Evolutionary conservation across 2,113 vertebrate genomes (phyloP), one percentile per base, ranked within the genome.

Genomic region (Eclectus roratus): DNA sequence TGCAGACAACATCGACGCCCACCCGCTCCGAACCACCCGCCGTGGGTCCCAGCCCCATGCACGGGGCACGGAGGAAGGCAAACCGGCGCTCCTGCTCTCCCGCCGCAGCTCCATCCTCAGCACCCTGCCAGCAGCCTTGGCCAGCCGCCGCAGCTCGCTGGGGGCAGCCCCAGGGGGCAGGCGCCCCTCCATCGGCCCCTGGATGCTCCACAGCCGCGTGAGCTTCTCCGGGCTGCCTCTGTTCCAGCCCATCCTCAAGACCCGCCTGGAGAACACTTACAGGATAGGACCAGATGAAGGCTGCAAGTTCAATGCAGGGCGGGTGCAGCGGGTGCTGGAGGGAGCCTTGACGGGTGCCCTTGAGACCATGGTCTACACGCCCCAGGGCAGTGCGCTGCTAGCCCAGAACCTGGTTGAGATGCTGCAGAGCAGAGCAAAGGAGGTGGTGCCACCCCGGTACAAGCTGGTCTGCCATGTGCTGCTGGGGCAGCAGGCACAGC

Each of bases 381-480:
- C 97, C 13, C 23, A 93, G 1, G 95, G 97, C 33, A 94, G 97
- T 0, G 86, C 96, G 9, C 50, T 24, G 1, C 88, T 98, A 64
- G 78, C 82, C 4, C 98, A 89, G 64, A 97, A 94, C 53, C 88
- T 99, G 71, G 97, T 97, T 0, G 98, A 98, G 19, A 95, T 97
- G 68, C 84, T 98, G 80, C 97, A 69, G 12, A 20, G 37, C 41
- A 96, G 46, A 60, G 83, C 94, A 1, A 98, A 98, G 14, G 98
- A 98, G n/a, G 79, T 98, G 35, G 90, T 91, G 49, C 98, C 98
- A 2, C 97, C 98, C 1, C 97, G 98, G 44, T 98, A 98, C 94
- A 98, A 99, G 88, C 91, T 99, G n/a, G 98, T 98, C 47, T 98
- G 98, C 88, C 97, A 93, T 0, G 97, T 98, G 80, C 89, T 98